Conservation (phyloP, 2,888 invertebrate species). For the Atrina japonica region DNA sequence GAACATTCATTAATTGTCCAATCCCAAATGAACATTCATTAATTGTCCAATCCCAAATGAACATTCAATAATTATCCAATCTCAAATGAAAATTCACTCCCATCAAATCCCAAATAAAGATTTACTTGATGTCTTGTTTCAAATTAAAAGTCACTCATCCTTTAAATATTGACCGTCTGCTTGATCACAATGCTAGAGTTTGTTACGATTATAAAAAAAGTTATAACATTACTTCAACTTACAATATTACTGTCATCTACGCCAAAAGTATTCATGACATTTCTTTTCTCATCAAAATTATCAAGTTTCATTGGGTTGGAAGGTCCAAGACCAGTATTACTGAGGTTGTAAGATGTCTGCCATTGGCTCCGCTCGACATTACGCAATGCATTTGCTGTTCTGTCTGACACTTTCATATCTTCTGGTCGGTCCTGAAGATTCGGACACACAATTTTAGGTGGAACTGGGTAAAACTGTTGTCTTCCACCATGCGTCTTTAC, state of each 20-base stretch:
- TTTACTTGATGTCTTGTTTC: no score
- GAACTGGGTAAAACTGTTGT: slow-evolving; percentile 75
- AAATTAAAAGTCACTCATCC: no score
- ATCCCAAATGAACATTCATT: no score
- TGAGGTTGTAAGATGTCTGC: slow-evolving; percentile 74
- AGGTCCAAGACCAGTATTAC: slow-evolving; percentile 76
- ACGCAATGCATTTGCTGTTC: slow-evolving; percentile 71
- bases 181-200: no score
- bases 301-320: slow-evolving; percentile 74
- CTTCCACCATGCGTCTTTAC: slow-evolving; percentile 69
- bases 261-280: slow-evolving; percentile 56
- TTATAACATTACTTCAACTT: no score
- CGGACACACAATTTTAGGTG: slow-evolving; percentile 72
- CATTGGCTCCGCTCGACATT: slow-evolving; percentile 78
- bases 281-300: slow-evolving; percentile 72
- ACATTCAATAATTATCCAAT: no score
- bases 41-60: no score
- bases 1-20: no score
- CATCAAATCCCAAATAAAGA: no score
- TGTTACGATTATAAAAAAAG: no score
- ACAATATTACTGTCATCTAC: slow-evolving; percentile 72
- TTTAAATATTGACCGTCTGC: no score
- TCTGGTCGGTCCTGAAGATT: slow-evolving; percentile 69
- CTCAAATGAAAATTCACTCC: no score
- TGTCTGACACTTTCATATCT: slow-evolving; percentile 61